These are phyloP conservation scores for Pica pica DNA, from an alignment of 2,113 vertebrate genomes.

Conservation along the genomic window DNA sequence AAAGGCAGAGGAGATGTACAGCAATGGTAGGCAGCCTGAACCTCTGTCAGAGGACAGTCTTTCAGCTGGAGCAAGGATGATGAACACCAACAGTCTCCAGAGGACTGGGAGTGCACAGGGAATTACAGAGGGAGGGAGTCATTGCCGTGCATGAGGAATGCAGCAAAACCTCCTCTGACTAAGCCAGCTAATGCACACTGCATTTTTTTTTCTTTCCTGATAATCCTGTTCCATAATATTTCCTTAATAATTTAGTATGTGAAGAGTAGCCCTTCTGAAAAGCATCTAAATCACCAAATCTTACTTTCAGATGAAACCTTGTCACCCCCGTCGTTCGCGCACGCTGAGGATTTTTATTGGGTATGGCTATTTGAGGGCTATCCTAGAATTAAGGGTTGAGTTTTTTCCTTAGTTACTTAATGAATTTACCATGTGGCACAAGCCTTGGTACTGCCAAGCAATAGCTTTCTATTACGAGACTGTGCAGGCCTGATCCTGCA, in stretches of 20 bases:
- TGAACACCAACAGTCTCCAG: slow-evolving; percentile 17
- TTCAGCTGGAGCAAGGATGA: slow-evolving; percentile 16
- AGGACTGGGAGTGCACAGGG: slow-evolving; percentile 32
- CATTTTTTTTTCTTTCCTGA: background rate
- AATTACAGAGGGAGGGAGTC: slow-evolving; percentile 53
- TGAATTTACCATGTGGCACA: background rate
- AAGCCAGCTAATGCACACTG: slow-evolving; percentile 5
- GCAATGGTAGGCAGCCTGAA: background rate
- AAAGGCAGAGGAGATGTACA: background rate
- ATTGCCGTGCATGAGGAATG: slow-evolving; percentile 17
- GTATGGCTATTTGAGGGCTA: background rate
- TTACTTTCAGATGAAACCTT: background rate
- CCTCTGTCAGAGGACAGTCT: background rate
- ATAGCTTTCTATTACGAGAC: slow-evolving; percentile 10
- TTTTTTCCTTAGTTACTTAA: background rate
- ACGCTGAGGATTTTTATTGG: background rate
- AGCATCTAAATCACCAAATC: background rate
- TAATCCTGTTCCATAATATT: slow-evolving; percentile 33
- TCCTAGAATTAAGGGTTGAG: background rate
- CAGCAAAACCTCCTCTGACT: slow-evolving; percentile 55
- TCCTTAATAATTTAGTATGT: slow-evolving; percentile 34
- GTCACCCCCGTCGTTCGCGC: background rate
- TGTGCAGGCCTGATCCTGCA: background rate
- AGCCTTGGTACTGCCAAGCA: slow-evolving; percentile 15
- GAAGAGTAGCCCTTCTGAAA: background rate